Percentiles rank a stretch among this genome's conserved stretches.
These are phyloP conservation scores for Ceyx erithaca DNA, from an alignment of 2,797 vertebrate species.

Conservation along the genomic window DNA sequence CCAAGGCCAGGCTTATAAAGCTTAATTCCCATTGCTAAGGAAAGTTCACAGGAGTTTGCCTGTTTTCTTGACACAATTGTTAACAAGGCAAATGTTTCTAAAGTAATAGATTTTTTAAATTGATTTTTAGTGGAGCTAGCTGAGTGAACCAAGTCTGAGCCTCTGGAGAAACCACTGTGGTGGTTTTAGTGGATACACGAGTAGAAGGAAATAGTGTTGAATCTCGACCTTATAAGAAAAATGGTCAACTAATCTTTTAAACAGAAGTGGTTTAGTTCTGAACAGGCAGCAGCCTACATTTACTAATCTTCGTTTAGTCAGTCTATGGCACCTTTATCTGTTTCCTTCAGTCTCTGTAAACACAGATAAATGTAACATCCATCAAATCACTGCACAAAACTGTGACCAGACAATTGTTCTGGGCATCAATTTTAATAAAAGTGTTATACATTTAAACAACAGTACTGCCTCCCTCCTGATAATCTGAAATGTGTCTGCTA, in stretches of 20 bases:
- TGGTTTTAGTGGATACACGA: neutral
- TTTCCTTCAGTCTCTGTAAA: neutral
- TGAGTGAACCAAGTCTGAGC: neutral
- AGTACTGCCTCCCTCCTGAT: neutral
- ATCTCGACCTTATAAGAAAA: neutral
- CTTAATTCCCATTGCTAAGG: neutral
- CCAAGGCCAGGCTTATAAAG: neutral
- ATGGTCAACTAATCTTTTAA: neutral
- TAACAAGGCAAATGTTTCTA: neutral
- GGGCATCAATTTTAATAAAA: neutral
- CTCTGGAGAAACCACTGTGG: neutral
- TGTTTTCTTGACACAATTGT: neutral
- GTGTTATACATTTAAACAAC: neutral
- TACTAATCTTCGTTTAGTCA: neutral
- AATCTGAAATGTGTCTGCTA: neutral
- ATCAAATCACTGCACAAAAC: neutral
- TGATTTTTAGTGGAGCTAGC: neutral
- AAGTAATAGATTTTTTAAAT: neutral
- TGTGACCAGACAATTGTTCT: neutral
- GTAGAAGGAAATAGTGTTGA: neutral
- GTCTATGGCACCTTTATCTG: neutral
- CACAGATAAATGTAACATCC: neutral
- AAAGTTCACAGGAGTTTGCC: neutral
- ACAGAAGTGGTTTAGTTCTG: neutral
- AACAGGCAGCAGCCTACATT: neutral